Base-by-base conservation (phyloP, 2,797 vertebrate species). In the Alauda arvensis region DNA sequence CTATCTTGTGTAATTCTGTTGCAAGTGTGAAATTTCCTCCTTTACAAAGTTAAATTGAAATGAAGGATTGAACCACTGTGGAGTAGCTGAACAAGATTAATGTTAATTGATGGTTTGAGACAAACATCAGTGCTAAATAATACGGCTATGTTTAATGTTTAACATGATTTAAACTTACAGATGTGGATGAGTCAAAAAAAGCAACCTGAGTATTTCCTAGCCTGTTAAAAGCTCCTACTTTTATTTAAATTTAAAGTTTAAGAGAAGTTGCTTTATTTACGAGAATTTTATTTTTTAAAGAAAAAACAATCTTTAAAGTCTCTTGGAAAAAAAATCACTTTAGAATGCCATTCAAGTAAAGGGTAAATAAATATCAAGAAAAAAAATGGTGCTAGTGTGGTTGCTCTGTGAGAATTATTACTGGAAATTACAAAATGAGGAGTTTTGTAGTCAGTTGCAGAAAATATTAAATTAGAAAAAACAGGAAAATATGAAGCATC, bases 81-180 rank as follows among this genome's bases (percentile, higher is more conserved):
- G 34, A 85, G 59, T 14, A 76, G 46, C 69, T 63, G 66, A 77
- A 62, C n/a, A 85, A 92, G 80, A 86, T 89, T 70, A 91, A 81
- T 42, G 20, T 71, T 89, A 72, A 82, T 45, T 87, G 39, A 68
- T 89, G 26, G 8, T 61, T 93, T 87, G 57, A 77, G 69, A 77
- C 46, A 88, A 92, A 68, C 25, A 43, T 40, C 24, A n/a, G 23
- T 61, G 55, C 62, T 85, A 69, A 79, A 62, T 83, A 49, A 79
- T 75, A 66, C 28, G 49, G 5, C 61, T 65, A 20, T 1, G 6
- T 72, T 90, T 85, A 57, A 62, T 77, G 52, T 83, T 72, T 80
- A 77, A 66, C 75, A 37, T 53, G 25, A 63, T 56, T 70, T 82
- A 60, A 77, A 48, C 24, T 69, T 87, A 55, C 2, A 56, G 31